Conservation (phyloP, 1,140 invertebrate species). For the Cotesia typhae region DNA sequence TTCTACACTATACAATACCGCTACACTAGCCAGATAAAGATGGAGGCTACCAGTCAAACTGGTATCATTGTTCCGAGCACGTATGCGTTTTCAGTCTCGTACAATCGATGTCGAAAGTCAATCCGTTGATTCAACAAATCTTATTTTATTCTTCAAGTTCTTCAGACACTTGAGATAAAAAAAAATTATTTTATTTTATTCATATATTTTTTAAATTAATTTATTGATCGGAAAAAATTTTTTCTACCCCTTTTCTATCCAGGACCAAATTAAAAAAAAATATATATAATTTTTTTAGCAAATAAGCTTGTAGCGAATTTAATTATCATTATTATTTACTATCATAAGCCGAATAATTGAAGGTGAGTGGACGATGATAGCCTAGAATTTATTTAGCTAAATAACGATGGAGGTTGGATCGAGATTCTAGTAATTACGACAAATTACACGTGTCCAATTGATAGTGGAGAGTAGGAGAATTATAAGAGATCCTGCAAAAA, state of each 20-base stretch:
- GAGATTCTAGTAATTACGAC: slow-evolving; percentile 1
- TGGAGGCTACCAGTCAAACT: slow-evolving; percentile 50
- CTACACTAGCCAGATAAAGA: slow-evolving; percentile 7
- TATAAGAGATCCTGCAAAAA: neutral
- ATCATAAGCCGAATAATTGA: too few relatives aligned
- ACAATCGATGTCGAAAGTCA: slow-evolving; percentile 31
- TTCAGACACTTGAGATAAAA: neutral
- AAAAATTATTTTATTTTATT: too few relatives aligned
- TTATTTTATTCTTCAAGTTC: neutral
- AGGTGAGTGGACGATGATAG: neutral
- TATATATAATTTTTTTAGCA: too few relatives aligned
- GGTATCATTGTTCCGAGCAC: slow-evolving; percentile 51
- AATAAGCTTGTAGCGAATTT: too few relatives aligned
- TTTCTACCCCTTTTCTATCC: too few relatives aligned
- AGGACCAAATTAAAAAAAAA: too few relatives aligned
- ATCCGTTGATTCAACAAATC: slow-evolving; percentile 1
- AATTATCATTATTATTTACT: too few relatives aligned
- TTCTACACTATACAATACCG: too few relatives aligned
- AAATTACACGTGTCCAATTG: slow-evolving; percentile 13
- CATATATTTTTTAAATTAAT: too few relatives aligned
- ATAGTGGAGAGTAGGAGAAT: neutral
- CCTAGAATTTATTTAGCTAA: neutral
- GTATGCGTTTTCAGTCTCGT: slow-evolving; percentile 19
- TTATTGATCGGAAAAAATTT: too few relatives aligned
- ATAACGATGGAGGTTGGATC: neutral